These are phyloP conservation scores for Caenorhabditis tropicalis DNA, from an alignment of 1,140 invertebrate genomes.

Conservation along the genomic window DNA sequence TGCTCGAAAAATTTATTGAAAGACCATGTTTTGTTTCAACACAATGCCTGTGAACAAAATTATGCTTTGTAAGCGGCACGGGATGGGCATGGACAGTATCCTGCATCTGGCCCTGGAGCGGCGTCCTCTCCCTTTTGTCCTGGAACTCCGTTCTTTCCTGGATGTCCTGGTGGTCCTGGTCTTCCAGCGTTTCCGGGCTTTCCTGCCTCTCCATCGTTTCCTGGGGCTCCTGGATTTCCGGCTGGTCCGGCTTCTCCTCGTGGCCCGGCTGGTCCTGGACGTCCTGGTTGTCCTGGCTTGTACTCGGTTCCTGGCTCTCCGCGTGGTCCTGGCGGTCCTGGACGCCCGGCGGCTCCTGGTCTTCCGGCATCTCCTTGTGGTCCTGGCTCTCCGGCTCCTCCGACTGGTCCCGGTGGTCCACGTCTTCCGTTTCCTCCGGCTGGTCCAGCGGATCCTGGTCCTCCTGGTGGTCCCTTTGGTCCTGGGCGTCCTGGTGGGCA, in stretches of 20 bases:
- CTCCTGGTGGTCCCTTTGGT: constrained; percentile 49
- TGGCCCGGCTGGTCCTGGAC: constrained; percentile 42
- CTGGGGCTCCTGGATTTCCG: constrained; percentile 51
- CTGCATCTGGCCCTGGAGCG: constrained; percentile 24
- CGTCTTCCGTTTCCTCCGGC: constrained; percentile 49
- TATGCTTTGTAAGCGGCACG: constrained; percentile 19
- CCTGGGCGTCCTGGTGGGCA: constrained; percentile 52
- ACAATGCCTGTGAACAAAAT: too few relatives aligned
- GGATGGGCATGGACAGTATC: constrained; percentile 26
- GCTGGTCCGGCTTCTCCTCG: constrained; percentile 48
- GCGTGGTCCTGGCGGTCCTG: constrained; percentile 51
- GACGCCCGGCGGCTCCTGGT: constrained; percentile 46
- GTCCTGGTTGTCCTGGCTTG: constrained; percentile 45
- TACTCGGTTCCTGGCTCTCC: constrained; percentile 51
- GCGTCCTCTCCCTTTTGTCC: constrained; percentile 32
- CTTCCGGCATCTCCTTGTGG: constrained; percentile 44
- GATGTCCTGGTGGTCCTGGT: constrained; percentile 46
- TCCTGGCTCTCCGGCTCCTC: constrained; percentile 46
- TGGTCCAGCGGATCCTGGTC: constrained; percentile 48
- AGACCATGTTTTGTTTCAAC: neutral
- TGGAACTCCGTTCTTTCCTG: constrained; percentile 48
- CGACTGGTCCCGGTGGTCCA: constrained; percentile 46
- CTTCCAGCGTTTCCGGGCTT: constrained; percentile 42
- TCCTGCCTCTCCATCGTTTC: constrained; percentile 54
- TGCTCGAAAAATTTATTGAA: constrained; percentile 21